phyloP scores from a whole-genome alignment of 2,888 invertebrate genomes.

The Ctenicera cuprea region DNA sequence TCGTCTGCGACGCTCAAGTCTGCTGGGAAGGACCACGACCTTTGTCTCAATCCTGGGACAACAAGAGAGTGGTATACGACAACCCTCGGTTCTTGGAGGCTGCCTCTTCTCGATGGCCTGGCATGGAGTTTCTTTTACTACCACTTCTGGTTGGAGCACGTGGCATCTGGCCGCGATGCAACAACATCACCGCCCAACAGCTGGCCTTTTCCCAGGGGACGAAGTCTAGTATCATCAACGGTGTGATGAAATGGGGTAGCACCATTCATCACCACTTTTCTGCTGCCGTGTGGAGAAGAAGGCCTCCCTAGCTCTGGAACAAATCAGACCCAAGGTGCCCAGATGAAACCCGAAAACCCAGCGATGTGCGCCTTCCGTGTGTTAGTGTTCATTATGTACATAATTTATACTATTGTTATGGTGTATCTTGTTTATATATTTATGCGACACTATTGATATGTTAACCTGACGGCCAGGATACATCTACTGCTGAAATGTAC shows the following conservation, averaged over 20 bases:
- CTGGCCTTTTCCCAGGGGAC: no score
- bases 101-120: neutral
- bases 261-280: neutral
- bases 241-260: neutral
- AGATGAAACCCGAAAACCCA: neutral
- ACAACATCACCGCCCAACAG: neutral
- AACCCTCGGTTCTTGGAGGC: constrained; percentile 34
- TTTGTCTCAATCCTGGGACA: constrained; percentile 36
- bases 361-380: neutral
- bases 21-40: constrained; percentile 51
- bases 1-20: constrained; percentile 50
- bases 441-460: neutral
- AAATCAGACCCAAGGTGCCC: neutral
- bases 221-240: neutral
- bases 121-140: neutral
- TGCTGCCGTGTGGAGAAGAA: neutral
- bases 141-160: constrained; percentile 3
- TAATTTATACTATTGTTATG: no score
- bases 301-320: neutral
- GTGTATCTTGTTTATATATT: no score
- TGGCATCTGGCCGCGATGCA: constrained; percentile 2
- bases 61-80: constrained; percentile 54
- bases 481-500: neutral
- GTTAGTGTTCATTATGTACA: no score
- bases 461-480: neutral